Evolutionary conservation across 2,797 vertebrate genomes (phyloP).

Genomic region (Galago senegalensis): DNA sequence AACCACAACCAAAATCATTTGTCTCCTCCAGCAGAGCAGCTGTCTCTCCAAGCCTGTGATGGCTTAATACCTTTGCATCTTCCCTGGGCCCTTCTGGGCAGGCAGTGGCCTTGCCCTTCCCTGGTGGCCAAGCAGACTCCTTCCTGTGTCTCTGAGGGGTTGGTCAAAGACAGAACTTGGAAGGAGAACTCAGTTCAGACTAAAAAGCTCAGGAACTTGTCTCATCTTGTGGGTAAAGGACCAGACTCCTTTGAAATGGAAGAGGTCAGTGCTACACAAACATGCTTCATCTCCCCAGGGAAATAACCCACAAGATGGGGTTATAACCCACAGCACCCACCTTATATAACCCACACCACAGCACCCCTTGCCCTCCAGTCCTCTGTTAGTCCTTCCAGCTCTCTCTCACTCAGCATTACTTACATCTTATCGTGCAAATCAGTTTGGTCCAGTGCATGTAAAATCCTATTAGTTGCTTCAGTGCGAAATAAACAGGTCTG

Average conservation of each 20-base stretch:
- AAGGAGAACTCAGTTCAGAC: constrained; percentile 57
- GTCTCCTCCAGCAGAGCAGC: constrained; percentile 82
- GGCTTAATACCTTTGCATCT: background rate
- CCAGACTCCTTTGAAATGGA: constrained; percentile 93
- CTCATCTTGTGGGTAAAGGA: constrained; percentile 62
- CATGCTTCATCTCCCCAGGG: background rate
- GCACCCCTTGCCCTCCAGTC: background rate
- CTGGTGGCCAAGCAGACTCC: constrained; percentile 28
- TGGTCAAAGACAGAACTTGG: constrained; percentile 59
- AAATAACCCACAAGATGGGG: too few relatives aligned
- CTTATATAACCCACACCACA: too few relatives aligned
- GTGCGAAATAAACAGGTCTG: background rate
- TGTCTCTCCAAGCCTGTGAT: constrained; percentile 3
- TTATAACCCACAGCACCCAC: too few relatives aligned
- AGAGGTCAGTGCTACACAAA: constrained; percentile 88
- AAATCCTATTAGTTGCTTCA: background rate
- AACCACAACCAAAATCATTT: constrained; percentile 57
- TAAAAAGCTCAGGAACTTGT: constrained; percentile 78
- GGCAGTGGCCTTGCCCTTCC: constrained; percentile 1
- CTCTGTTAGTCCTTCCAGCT: background rate
- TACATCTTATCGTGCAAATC: background rate
- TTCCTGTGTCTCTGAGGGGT: constrained; percentile 22
- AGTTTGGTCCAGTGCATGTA: background rate
- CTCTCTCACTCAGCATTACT: accelerated
- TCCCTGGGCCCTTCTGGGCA: background rate